Base-by-base conservation (phyloP, 2,797 vertebrate species). In the Valencia hispanica region DNA sequence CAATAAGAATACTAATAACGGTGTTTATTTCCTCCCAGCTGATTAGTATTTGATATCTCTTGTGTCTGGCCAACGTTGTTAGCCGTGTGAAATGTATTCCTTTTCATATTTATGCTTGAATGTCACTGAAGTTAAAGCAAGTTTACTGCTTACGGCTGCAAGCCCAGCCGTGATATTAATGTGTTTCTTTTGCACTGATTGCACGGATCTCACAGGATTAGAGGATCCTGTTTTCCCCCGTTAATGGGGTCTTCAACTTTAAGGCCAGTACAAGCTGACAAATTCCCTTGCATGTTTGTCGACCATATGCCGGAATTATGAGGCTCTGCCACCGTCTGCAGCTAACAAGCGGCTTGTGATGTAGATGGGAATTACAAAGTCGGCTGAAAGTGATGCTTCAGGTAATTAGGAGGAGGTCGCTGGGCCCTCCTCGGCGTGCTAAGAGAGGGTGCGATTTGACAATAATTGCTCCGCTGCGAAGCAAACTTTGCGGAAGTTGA, bases 161-260 rank as follows among this genome's bases (percentile, higher is more conserved):
- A 68, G 75, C 84, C 76, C 48, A n/a, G 41, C 76, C 65, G 78
- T 79, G 89, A 86, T 79, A 85, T 90, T 74, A 87, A 92, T 88
- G 77, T 74, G 86, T 89, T 87, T 91, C 75, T 92, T 93, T 92
- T 89, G 81, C 88, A 86, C 59, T 85, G 80, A 89, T 89, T 90
- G 91, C 81, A 82, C 83, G 91, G 92, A 93, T 94, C 93, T 94
- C 93, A 74, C 83, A 87, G 93, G 93, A 95, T 95, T 94, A 94
- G 83, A 10, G 48, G 77, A 86, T 86, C 83, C 81, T 87, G 88
- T 93, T 94, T 92, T 80, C 70, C n/a, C n/a, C 78, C 78, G 75
- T 90, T 95, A 94, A 94, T 94, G 91, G 90, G 94, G 92, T 95
- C 92, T 94, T 89, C 78, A 86, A 93, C 94, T 94, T 92, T 91